Evolutionary conservation across 1,140 invertebrate species (phyloP), one percentile per base, ranked within the genome.

Genomic region (Drosophila truncata): DNA sequence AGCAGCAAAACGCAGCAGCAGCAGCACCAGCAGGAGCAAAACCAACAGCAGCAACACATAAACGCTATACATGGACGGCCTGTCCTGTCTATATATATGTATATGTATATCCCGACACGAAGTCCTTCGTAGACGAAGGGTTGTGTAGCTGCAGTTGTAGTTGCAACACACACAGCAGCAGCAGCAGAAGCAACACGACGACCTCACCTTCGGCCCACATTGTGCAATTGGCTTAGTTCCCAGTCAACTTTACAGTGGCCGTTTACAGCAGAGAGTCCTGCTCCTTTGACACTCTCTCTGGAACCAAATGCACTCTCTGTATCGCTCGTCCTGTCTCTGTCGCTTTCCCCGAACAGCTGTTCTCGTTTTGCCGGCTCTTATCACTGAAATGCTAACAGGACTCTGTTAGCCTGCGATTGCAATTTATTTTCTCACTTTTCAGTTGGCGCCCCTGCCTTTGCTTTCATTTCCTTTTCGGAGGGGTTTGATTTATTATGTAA

Each of bases 401-500:
- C 71, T 37, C 71, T 87, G 83, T 80, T 83, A 72, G 33, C 23
- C 23, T 64, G 47, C 79, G 57, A 62, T 23, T 66, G 66, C 59
- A 49, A 55, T 59, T 72, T 54, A 35, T 54, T 44, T 44, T 20
- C 31, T 50, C 18, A n/a, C 29, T 23, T 69, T 41, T 50, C 18
- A 16, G 20, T 23, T 4, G 31, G 16, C 39, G 27, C 5, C n/a
- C 23, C 23, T 61, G 37, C 27, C 39, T 50, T 59, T 70, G 35
- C 46, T 35, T 74, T 37, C 49, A 49, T 47, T 69, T 76, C 57
- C 58, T 65, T 65, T 50, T 57, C 42, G 25, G 41, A 64, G 49
- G 69, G 70, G 49, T 81, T 73, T 73, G 78, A 78, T 84, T 84
- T 81, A 78, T 87, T 90, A 88, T 87, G 80, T 87, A 87, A 87